Conservation (phyloP, 2,888 invertebrate species). For the Acrobasis suavella region DNA sequence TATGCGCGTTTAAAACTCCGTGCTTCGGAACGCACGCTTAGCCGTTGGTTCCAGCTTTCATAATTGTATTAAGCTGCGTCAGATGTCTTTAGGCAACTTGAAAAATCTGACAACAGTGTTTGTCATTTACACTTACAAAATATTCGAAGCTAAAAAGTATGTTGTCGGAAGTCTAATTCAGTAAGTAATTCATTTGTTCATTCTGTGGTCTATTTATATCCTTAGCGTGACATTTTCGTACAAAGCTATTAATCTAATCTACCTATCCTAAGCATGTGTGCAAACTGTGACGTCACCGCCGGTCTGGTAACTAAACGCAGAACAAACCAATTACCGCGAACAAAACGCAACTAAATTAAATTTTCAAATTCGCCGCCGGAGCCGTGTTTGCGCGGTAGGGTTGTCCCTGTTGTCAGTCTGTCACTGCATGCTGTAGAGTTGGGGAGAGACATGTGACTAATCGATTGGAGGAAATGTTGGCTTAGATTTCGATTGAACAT, state of each 20-base stretch:
- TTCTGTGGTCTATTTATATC: neutral
- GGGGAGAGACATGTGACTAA: neutral
- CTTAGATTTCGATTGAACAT: too few relatives aligned
- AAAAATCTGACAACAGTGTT: too few relatives aligned
- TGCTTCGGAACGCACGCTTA: too few relatives aligned
- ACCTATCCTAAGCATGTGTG: neutral
- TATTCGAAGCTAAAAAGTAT: too few relatives aligned
- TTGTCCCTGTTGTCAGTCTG: conserved; percentile 32
- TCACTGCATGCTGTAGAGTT: neutral
- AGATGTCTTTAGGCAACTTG: too few relatives aligned
- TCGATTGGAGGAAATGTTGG: neutral
- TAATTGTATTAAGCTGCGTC: too few relatives aligned
- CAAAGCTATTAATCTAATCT: neutral
- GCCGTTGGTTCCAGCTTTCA: too few relatives aligned
- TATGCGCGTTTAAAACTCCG: too few relatives aligned
- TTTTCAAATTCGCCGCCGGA: conserved; percentile 68
- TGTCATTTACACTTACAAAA: too few relatives aligned
- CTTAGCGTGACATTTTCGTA: neutral
- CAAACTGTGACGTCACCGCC: neutral
- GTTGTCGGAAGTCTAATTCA: too few relatives aligned
- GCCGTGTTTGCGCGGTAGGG: conserved; percentile 54
- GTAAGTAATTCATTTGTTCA: too few relatives aligned
- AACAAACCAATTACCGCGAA: conserved; percentile 78
- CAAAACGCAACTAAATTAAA: conserved; percentile 78
- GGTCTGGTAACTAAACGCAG: conserved; percentile 55